phyloP scores from a whole-genome alignment of 2,113 vertebrate species.

The Poecile atricapillus region DNA sequence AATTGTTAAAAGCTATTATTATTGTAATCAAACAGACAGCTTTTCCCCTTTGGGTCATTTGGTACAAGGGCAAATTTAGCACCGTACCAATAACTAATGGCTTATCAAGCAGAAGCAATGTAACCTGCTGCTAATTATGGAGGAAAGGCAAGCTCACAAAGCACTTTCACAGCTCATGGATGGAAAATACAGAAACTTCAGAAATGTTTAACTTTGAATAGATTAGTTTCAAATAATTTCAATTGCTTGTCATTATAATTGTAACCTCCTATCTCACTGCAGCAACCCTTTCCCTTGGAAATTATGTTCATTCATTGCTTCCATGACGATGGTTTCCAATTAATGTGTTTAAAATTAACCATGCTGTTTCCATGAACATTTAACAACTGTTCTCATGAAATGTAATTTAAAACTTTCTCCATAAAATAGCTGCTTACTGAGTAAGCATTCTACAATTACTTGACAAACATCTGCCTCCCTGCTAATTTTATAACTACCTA shows the following conservation, averaged over 20 bases:
- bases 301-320: not conserved
- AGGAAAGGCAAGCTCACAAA: not conserved
- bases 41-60: conserved; percentile 27
- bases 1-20: conserved; percentile 58
- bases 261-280: not conserved
- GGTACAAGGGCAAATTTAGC: conserved; percentile 27
- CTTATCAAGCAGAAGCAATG: conserved; percentile 31
- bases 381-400: not conserved
- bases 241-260: not conserved
- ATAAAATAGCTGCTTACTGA: not conserved
- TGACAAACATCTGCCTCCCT: not conserved
- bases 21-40: conserved; percentile 40
- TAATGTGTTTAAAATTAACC: not conserved
- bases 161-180: not conserved
- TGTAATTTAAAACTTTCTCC: not conserved
- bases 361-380: not conserved
- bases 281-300: not conserved
- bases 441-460: not conserved
- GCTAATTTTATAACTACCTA: not conserved
- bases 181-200: not conserved
- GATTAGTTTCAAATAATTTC: not conserved
- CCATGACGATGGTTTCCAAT: not conserved
- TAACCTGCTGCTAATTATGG: not conserved
- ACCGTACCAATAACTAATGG: not conserved
- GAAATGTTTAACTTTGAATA: not conserved